These are phyloP conservation scores for Emmelina monodactyla DNA, from an alignment of 2,888 invertebrate species.

Conservation along the genomic window DNA sequence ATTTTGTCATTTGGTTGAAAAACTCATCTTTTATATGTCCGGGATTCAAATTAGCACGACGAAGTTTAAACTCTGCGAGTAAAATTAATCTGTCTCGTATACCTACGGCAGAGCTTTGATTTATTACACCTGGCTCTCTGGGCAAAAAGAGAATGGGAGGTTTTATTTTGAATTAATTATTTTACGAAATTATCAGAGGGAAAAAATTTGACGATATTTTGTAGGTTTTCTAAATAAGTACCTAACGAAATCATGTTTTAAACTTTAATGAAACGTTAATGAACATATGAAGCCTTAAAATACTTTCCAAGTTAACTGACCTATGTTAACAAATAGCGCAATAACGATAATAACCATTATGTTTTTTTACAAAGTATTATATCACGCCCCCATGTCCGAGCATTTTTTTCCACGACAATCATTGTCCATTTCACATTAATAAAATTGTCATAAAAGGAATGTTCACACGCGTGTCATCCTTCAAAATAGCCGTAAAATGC, in stretches of 20 bases:
- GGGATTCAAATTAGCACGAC: conserved; percentile 19
- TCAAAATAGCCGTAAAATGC: conserved; percentile 6
- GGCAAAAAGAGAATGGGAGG: conserved; percentile 10
- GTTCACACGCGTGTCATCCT: conserved; percentile 42
- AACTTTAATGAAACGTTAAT: too few species aligned
- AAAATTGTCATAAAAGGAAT: conserved; percentile 45
- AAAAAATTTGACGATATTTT: too few species aligned
- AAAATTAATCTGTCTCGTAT: conserved; percentile 22
- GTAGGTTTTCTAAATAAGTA: too few species aligned
- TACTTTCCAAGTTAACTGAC: too few species aligned
- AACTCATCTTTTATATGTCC: conserved; percentile 11
- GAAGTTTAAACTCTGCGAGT: too few species aligned
- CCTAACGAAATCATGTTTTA: too few species aligned
- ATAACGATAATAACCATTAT: background rate
- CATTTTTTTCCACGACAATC: conserved; percentile 54
- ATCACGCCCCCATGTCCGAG: conserved; percentile 33
- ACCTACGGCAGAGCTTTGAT: conserved; percentile 21
- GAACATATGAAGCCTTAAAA: too few species aligned
- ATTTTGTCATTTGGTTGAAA: background rate
- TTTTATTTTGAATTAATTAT: conserved; percentile 16
- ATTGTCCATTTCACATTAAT: conserved; percentile 39
- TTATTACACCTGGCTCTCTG: conserved; percentile 25
- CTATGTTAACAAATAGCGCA: too few species aligned
- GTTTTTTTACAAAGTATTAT: conserved; percentile 10
- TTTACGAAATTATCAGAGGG: too few species aligned